These are phyloP conservation scores for Taenaris catops DNA, from an alignment of 2,888 invertebrate species.

Conservation along the genomic window DNA sequence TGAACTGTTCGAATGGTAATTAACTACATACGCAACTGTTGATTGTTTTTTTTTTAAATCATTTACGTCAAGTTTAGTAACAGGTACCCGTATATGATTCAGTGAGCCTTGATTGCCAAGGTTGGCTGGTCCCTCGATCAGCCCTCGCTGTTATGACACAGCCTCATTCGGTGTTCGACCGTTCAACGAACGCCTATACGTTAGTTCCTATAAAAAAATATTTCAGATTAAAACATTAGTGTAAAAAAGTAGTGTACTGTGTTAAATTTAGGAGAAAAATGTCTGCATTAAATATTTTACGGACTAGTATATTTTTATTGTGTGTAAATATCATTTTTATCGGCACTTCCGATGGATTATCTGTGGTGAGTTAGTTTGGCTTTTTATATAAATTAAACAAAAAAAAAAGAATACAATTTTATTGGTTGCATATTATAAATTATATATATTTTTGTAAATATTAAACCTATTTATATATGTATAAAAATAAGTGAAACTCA, in stretches of 20 bases:
- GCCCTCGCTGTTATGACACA: constrained; percentile 26
- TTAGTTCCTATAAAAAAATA: not conserved
- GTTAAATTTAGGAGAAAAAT: not conserved
- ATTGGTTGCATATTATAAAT: no score
- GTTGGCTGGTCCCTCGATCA: constrained; percentile 45
- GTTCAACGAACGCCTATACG: constrained; percentile 13
- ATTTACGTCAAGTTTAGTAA: constrained; percentile 8
- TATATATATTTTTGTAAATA: no score
- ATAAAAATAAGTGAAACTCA: no score
- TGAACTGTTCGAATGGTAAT: no score
- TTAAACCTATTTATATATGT: no score
- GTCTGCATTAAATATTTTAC: constrained; percentile 21
- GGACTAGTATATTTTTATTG: constrained; percentile 42
- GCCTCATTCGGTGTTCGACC: constrained; percentile 23
- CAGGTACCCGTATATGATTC: constrained; percentile 39
- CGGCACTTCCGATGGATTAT: constrained; percentile 46
- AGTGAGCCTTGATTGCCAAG: constrained; percentile 61
- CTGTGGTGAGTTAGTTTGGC: constrained; percentile 42
- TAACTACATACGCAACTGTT: no score
- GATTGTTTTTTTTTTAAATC: constrained; percentile 13
- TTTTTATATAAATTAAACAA: no score
- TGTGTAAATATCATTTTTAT: constrained; percentile 45
- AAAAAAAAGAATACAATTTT: no score
- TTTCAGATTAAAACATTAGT: not conserved
- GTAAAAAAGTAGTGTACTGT: not conserved